A percentile compares a stretch with the other conserved stretches of the same genome.
phyloP scores from a whole-genome alignment of 2,888 invertebrate genomes.

The Corythucha ciliata region DNA sequence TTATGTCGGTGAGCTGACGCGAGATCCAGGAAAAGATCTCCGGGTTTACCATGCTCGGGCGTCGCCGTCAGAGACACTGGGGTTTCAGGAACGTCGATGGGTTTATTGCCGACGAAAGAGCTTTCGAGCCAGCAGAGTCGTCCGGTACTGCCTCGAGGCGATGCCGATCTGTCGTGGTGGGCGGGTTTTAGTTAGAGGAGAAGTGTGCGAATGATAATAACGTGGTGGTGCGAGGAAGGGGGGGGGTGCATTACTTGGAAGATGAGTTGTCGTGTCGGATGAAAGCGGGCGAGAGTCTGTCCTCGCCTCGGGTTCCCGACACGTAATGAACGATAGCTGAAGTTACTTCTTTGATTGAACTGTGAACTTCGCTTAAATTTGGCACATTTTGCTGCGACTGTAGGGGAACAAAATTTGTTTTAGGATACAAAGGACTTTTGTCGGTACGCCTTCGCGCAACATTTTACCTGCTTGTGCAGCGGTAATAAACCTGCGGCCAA shows the following conservation, averaged over 20 bases:
- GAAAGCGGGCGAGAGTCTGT: slow-evolving; percentile 39
- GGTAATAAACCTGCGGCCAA: slow-evolving; percentile 46
- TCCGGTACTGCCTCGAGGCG: slow-evolving; percentile 54
- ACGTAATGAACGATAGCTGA: slow-evolving; percentile 89
- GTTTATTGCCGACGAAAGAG: slow-evolving; percentile 78
- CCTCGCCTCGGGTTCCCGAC: slow-evolving; percentile 44
- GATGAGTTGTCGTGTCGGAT: slow-evolving; percentile 35
- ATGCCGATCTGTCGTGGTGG: slow-evolving; percentile 35
- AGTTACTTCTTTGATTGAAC: slow-evolving; percentile 84
- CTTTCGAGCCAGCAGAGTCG: slow-evolving; percentile 84
- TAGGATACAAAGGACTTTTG: neutral
- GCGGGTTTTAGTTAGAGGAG: too few species aligned
- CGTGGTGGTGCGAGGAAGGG: too few species aligned
- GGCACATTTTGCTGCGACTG: slow-evolving; percentile 36
- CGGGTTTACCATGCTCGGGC: slow-evolving; percentile 25
- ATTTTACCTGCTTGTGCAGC: slow-evolving; percentile 41
- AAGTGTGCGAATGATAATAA: too few species aligned
- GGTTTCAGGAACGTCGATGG: slow-evolving; percentile 75
- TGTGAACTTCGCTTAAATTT: slow-evolving; percentile 58
- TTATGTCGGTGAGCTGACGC: slow-evolving; percentile 27
- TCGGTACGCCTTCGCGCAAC: neutral
- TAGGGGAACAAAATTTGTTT: neutral
- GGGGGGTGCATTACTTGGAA: too few species aligned
- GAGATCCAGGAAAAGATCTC: slow-evolving; percentile 36
- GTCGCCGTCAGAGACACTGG: slow-evolving; percentile 45